A percentile compares a stretch with the other conserved stretches of the same genome.
phyloP scores from a whole-genome alignment of 2,888 invertebrate species.

The Drosophila buzzatii region DNA sequence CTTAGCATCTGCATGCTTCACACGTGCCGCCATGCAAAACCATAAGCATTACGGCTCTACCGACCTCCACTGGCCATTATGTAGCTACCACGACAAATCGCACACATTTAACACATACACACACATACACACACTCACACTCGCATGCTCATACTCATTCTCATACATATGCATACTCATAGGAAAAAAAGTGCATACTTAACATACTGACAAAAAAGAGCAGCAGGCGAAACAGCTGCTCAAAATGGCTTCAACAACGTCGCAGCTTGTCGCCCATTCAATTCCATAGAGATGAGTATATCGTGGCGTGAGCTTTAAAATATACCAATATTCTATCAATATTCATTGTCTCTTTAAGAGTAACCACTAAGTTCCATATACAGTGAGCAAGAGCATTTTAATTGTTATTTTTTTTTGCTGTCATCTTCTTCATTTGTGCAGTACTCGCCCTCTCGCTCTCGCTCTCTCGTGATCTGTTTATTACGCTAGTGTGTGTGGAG shows the following conservation, averaged over 20 bases:
- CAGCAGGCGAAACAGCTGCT: conserved; percentile 68
- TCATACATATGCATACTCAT: conserved; percentile 4
- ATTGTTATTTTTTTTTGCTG: no score
- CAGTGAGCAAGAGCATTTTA: background rate
- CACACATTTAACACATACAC: conserved; percentile 73
- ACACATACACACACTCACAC: conserved; percentile 25
- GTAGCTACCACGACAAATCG: conserved; percentile 78
- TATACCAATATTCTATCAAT: background rate
- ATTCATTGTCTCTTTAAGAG: background rate
- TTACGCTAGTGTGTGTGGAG: background rate
- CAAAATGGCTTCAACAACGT: conserved; percentile 69
- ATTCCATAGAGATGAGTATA: conserved; percentile 48
- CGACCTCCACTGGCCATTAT: conserved; percentile 71
- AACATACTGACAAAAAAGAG: conserved; percentile 64
- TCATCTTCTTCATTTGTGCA: background rate
- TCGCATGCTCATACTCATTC: background rate
- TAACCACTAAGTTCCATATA: background rate
- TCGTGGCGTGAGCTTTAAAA: background rate
- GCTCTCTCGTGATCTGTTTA: background rate
- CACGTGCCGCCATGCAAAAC: conserved; percentile 79
- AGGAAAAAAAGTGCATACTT: conserved; percentile 75
- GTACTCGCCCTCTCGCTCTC: background rate
- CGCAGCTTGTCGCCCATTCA: conserved; percentile 50
- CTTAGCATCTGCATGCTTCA: conserved; percentile 66
- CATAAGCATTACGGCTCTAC: conserved; percentile 72